phyloP scores from a whole-genome alignment of 2,888 invertebrate genomes.

The Trichogramma evanescens region DNA sequence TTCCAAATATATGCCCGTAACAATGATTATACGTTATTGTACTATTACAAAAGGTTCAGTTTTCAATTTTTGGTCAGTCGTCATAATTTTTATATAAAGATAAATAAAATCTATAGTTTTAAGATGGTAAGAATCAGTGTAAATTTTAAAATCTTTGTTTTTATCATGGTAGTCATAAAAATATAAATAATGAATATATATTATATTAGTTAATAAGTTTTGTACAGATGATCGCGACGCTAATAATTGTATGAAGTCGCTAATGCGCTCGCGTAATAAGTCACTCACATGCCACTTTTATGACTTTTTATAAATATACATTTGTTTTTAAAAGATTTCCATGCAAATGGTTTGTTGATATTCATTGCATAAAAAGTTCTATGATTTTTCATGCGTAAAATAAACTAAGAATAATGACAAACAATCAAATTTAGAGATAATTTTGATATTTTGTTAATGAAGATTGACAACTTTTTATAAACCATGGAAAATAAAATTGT shows the following conservation, averaged over 20 bases:
- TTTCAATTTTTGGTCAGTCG: too few relatives aligned
- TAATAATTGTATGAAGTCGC: conserved; percentile 27
- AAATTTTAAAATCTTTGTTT: conserved; percentile 36
- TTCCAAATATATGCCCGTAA: too few relatives aligned
- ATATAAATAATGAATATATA: conserved; percentile 34
- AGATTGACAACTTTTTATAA: too few relatives aligned
- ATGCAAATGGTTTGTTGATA: background rate
- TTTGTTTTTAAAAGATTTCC: too few relatives aligned
- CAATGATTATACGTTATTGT: too few relatives aligned
- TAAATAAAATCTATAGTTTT: background rate
- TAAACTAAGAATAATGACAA: background rate
- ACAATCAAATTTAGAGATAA: too few relatives aligned
- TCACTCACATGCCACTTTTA: conserved; percentile 8
- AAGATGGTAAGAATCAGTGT: background rate
- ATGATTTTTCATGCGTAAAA: background rate
- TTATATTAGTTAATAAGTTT: conserved; percentile 42
- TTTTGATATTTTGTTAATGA: too few relatives aligned
- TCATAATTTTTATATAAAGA: background rate
- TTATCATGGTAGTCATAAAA: conserved; percentile 38
- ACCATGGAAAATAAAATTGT: too few relatives aligned
- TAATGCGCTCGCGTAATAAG: conserved; percentile 33
- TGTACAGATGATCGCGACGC: conserved; percentile 41
- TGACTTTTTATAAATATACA: background rate
- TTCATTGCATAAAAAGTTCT: background rate
- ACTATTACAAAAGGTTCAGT: too few relatives aligned